Evolutionary conservation across 2,888 invertebrate genomes (phyloP).

Genomic region (Latrodectus hesperus): DNA sequence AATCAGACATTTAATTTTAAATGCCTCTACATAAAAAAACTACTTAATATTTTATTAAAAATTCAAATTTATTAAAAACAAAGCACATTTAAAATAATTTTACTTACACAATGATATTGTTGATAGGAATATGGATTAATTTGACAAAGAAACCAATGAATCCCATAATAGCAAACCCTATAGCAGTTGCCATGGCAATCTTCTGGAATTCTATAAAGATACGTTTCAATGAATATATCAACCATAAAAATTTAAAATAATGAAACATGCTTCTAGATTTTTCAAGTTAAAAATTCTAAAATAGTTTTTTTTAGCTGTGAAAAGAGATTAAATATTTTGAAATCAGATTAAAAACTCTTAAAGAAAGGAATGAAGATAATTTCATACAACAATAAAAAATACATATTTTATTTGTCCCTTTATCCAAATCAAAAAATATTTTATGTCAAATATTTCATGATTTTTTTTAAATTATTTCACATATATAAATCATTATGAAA

Average conservation of each 20-base stretch:
- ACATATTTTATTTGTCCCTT: too few species aligned
- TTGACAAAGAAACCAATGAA: conserved; percentile 99
- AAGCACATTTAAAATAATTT: background rate
- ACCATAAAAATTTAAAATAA: background rate
- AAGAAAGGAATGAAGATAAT: too few species aligned
- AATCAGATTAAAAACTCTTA: too few species aligned
- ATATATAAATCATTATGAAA: too few species aligned
- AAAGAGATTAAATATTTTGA: too few species aligned
- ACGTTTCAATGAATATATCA: background rate
- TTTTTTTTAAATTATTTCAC: too few species aligned
- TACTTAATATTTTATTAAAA: too few species aligned
- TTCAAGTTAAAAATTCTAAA: background rate
- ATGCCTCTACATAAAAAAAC: too few species aligned
- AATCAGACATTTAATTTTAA: too few species aligned
- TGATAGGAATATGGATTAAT: conserved; percentile 99
- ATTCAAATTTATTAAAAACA: background rate
- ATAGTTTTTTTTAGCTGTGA: background rate
- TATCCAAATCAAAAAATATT: too few species aligned
- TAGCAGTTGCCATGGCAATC: conserved; percentile 98
- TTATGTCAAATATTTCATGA: too few species aligned
- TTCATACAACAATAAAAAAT: too few species aligned
- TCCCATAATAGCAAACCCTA: conserved; percentile 99
- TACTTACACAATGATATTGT: conserved; percentile 75
- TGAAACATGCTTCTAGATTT: background rate
- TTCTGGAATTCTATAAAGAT: conserved; percentile 92